Base-by-base conservation (phyloP, 2,797 vertebrate genomes). In the Cyprinodon diabolis region DNA sequence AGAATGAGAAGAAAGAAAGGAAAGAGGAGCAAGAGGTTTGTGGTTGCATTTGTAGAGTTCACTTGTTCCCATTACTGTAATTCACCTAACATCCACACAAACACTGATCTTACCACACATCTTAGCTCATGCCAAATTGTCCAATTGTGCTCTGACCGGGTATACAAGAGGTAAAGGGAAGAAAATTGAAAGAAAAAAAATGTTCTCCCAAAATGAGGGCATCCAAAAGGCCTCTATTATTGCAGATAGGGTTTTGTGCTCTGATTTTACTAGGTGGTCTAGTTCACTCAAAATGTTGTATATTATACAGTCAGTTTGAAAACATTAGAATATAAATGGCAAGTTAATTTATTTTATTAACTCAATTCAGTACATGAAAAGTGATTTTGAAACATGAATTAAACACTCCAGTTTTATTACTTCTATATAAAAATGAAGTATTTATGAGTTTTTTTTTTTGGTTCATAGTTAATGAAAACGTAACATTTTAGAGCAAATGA, bases 51-150 rank as follows among this genome's bases (percentile, higher is more conserved):
- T 9, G 52, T 63, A 76, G 82, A 78, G 79, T 73, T 85, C 69
- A 62, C 66, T 78, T 77, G 85, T 86, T 90, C 83, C 86, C 84
- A 83, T 74, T 90, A 76, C 88, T 86, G 82, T 77, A 80, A 88
- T 85, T 77, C 72, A 83, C 69, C 62, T 74, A 81, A 78, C 62
- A 68, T 75, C 89, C 83, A 89, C 85, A 79, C 84, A 77, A 86
- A 78, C 77, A 21, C 78, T 78, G 72, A 77, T 86, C 72, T 86
- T 68, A 77, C 76, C 72, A 66, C 71, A 69, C 79, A 72, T 71
- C 47, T 56, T 65, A 65, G 9, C 21, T 72, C 65, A 62, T 77
- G 75, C 71, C 81, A 87, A 65, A 77, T 84, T 66, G 37, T 35
- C 68, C 80, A n/a, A 74, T 86, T 86, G 78, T 79, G 40, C 66